Evolutionary conservation across 2,113 vertebrate species (phyloP).

Genomic region (Tupaia chinensis): DNA sequence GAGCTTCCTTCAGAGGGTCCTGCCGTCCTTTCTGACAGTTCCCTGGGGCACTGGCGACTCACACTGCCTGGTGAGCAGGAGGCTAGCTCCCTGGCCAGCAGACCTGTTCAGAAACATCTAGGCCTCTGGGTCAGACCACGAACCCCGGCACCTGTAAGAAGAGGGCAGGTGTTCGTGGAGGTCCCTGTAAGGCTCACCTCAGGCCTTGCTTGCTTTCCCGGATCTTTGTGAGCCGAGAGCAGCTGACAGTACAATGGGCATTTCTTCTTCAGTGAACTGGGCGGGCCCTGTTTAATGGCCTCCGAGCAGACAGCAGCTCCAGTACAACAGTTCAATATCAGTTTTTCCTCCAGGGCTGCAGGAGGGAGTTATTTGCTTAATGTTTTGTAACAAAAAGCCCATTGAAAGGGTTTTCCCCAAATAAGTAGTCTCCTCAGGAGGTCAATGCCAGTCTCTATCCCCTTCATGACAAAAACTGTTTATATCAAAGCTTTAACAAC

Average conservation of each 20-base stretch:
- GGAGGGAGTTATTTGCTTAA: conserved; percentile 56
- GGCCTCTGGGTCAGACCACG: not conserved
- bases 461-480: conserved; percentile 58
- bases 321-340: not conserved
- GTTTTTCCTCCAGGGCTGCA: not conserved
- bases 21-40: not conserved
- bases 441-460: not conserved
- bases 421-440: conserved; percentile 51
- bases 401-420: conserved; percentile 68
- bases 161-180: not conserved
- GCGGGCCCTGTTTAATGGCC: not conserved
- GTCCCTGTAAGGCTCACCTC: not conserved
- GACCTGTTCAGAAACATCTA: not conserved
- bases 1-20: not conserved
- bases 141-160: not conserved
- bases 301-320: not conserved
- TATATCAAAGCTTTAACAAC: conserved; percentile 48
- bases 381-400: conserved; percentile 64
- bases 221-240: not conserved
- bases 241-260: not conserved
- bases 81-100: too few relatives aligned
- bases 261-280: not conserved
- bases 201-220: not conserved
- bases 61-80: not conserved
- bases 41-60: not conserved